Evolutionary conservation across 2,797 vertebrate genomes (phyloP), one percentile per base, ranked within the genome.

Genomic region (Enteromius mattozi): DNA sequence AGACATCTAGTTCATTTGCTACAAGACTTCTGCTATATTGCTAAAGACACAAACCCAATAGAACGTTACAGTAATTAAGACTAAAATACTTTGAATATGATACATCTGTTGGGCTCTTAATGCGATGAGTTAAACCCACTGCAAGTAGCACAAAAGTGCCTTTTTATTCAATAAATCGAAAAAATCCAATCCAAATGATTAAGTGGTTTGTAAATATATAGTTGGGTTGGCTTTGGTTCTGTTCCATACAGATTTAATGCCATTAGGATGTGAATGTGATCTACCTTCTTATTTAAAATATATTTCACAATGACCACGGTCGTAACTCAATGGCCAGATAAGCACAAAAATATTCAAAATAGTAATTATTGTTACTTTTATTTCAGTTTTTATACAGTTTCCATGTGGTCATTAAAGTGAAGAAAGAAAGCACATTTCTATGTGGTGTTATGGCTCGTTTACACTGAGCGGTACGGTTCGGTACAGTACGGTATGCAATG

Each of bases 11-110:
- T 61, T 42, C 27, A 81, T 82, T 6, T 68, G 16, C 59, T 30
- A 42, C n/a, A 82, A 49, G 51, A 72, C 24, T 71, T 81, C 30
- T 35, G 54, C 40, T 63, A 27, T 40, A 8, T 30, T 61, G 33
- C 16, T 61, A 47, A 75, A 51, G 66, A 76, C 13, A 45, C 40
- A 59, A 63, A 33, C 12, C 10, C 42, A 63, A 54, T 3, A 35
- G 35, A 17, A 21, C 24, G 16, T 40, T 76, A 30, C 40, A 69
- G 69, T 49, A 81, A 71, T 47, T 75, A 24, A 81, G 47, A 33
- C 59, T 27, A 51, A 78, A 78, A 56, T 35, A 54, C 30, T 59
- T 2, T n/a, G 3, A n/a, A 59, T n/a, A 13, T 59, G 4, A 59
- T n/a, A n/a, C 51, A 59, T 77, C 6, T 63, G 75, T 37, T 61